phyloP scores from a whole-genome alignment of 2,888 invertebrate genomes.

The Agelastica alni region DNA sequence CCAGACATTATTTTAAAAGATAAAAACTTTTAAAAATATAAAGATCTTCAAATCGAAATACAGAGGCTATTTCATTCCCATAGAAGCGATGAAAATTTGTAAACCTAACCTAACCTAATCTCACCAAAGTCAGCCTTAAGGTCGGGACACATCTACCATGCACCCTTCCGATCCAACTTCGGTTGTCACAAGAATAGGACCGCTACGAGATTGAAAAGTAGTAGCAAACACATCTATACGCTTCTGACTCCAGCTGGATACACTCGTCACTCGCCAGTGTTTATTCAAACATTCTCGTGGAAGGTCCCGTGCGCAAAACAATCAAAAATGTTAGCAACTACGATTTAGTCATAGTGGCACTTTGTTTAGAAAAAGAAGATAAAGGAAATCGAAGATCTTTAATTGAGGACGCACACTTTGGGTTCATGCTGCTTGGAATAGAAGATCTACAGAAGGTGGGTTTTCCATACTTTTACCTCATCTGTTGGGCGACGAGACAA shows the following conservation, averaged over 20 bases:
- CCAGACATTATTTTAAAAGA: no score
- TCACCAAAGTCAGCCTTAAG: no score
- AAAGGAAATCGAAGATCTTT: constrained; percentile 2
- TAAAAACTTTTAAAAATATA: no score
- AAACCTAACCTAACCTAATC: no score
- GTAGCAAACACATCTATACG: no score
- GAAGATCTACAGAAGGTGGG: constrained; percentile 8
- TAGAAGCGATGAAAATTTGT: no score
- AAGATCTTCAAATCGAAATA: no score
- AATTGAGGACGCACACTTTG: background rate
- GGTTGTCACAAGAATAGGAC: no score
- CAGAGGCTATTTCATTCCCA: no score
- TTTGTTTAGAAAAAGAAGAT: constrained; percentile 15
- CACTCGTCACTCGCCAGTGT: background rate
- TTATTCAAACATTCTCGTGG: background rate
- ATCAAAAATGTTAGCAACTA: constrained; percentile 15
- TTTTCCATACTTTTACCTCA: background rate
- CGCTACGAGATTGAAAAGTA: no score
- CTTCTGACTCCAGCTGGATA: constrained; percentile 4
- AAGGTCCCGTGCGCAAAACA: constrained; percentile 13
- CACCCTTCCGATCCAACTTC: no score
- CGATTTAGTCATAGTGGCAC: constrained; percentile 7
- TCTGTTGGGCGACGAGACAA: constrained; percentile 13
- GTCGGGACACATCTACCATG: no score
- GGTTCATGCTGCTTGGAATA: constrained; percentile 13